A percentile compares a stretch with the other conserved stretches of the same genome.
Evolutionary conservation across 2,113 vertebrate genomes (phyloP).

Genomic region (Xenus cinereus): DNA sequence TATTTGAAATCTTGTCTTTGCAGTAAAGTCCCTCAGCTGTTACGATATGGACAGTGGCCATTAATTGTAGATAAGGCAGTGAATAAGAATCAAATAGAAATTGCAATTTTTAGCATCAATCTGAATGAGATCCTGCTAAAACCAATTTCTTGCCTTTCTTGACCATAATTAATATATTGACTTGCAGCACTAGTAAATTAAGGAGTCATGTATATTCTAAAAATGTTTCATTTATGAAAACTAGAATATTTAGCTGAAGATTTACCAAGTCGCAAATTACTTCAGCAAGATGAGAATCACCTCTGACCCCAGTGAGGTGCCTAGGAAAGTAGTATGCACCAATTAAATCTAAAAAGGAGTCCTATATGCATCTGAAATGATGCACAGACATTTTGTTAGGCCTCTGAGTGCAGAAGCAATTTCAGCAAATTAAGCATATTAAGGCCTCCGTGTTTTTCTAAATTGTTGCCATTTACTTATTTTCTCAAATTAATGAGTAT

Average conservation of each 20-base stretch:
- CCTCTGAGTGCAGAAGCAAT: not conserved
- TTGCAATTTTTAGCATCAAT: not conserved
- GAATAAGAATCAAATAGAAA: not conserved
- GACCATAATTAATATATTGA: not conserved
- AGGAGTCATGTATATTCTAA: not conserved
- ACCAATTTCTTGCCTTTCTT: not conserved
- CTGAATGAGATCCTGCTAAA: not conserved
- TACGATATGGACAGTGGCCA: not conserved
- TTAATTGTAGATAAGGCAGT: not conserved
- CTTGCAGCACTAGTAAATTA: not conserved
- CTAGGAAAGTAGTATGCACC: not conserved
- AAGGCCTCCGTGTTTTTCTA: not conserved
- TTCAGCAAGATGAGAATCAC: not conserved
- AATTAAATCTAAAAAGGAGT: not conserved
- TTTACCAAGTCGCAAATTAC: not conserved
- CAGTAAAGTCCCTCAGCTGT: not conserved
- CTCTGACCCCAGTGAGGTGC: not conserved
- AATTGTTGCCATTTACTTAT: not conserved
- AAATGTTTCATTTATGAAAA: not conserved
- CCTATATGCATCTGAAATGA: not conserved
- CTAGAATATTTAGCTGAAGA: not conserved
- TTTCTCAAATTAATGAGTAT: not conserved
- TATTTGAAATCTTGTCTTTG: not conserved
- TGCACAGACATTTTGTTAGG: not conserved
- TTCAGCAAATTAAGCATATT: not conserved